Evolutionary conservation across 2,888 invertebrate species (phyloP).

Genomic region (Strigamia maritima): DNA sequence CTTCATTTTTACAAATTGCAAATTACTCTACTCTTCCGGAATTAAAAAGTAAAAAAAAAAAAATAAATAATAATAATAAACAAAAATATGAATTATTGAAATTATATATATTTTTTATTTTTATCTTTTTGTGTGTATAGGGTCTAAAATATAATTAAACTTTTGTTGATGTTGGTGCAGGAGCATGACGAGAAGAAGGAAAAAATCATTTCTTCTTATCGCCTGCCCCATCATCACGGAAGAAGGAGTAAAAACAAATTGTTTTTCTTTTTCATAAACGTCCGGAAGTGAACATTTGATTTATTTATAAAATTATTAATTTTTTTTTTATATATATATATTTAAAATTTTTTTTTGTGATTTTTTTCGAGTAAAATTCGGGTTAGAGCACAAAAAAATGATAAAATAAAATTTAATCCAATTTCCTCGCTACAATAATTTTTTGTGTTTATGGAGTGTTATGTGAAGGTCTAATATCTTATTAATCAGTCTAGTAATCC

Average conservation of each 20-base stretch:
- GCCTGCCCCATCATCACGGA: constrained; percentile 10
- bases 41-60: not conserved
- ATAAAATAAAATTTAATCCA: too few relatives aligned
- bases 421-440: not conserved
- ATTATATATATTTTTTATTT: too few relatives aligned
- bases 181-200: not conserved
- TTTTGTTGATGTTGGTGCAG: not conserved
- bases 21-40: not conserved
- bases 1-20: not conserved
- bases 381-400: too few relatives aligned
- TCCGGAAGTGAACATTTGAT: not conserved
- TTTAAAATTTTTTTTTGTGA: too few relatives aligned
- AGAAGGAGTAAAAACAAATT: not conserved
- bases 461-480: not conserved
- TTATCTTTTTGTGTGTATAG: not conserved
- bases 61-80: not conserved
- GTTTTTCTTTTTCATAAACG: not conserved
- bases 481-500: not conserved
- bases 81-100: too few relatives aligned
- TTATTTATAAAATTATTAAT: too few relatives aligned
- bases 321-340: too few relatives aligned
- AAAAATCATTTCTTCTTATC: not conserved
- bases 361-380: not conserved
- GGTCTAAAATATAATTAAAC: constrained; percentile 7
- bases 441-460: not conserved